Conservation (phyloP, 2,113 vertebrate species). For the Istiophorus platypterus region DNA sequence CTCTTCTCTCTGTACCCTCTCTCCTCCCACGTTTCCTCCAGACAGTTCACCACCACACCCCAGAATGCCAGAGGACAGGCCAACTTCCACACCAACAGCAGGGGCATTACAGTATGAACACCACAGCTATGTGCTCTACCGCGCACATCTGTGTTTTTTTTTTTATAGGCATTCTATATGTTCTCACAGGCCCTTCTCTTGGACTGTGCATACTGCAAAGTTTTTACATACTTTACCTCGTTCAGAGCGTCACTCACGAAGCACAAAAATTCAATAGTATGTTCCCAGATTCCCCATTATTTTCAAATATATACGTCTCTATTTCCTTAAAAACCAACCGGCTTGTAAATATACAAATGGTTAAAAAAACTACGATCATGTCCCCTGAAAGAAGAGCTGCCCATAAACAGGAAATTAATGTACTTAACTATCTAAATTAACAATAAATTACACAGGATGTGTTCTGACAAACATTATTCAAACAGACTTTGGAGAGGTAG, state of each 20-base stretch:
- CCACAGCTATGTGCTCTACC: conserved; percentile 31
- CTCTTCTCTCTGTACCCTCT: conserved; percentile 63
- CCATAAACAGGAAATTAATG: not conserved
- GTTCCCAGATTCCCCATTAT: not conserved
- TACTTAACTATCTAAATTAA: not conserved
- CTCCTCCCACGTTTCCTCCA: conserved; percentile 81
- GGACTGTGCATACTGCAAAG: conserved; percentile 30
- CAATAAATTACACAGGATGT: not conserved
- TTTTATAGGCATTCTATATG: not conserved
- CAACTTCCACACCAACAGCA: conserved; percentile 64
- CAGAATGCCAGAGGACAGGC: conserved; percentile 66
- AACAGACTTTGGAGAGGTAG: not conserved
- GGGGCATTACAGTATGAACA: conserved; percentile 38
- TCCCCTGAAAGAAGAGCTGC: too few relatives aligned
- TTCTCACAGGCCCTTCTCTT: not conserved
- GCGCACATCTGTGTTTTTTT: not conserved
- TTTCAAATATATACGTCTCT: not conserved
- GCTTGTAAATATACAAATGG: too few relatives aligned
- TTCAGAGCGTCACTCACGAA: conserved; percentile 7
- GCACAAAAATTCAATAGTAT: not conserved
- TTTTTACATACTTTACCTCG: conserved; percentile 32
- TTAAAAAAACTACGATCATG: too few relatives aligned
- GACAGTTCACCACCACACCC: conserved; percentile 79
- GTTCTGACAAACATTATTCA: not conserved
- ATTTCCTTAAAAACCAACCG: not conserved